Base-by-base conservation (phyloP, 2,113 vertebrate species). In the Mixornis gularis region DNA sequence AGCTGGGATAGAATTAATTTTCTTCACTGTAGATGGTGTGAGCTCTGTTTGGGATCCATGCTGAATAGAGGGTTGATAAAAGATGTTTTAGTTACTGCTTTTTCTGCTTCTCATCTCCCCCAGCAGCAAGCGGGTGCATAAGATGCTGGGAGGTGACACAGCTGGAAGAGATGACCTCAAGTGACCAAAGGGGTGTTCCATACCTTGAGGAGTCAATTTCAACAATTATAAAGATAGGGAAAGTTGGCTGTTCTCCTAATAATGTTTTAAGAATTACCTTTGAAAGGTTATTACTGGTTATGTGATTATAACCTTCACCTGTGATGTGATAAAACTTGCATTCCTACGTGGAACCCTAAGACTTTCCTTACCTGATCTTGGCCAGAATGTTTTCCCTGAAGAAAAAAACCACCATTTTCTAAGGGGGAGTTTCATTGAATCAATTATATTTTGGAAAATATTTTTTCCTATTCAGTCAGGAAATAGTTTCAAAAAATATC, bases 341-440 rank as follows among this genome's bases (percentile, higher is more conserved):
- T 41, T 69, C 12, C 17, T 17, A 1, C 34, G 19, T 51, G 32
- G 13, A 73, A 12, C 8, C 32, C 26, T 20, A 62, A 74, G 25
- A 49, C 59, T 63, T 66, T 73, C 8, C 11, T 83, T 77, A 7
- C 11, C 27, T 26, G 5, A 32, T 48, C 5, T 77, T 51, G 17
- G 46, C 8, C 5, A 43, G 19, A 64, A 51, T 24, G 3, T 30
- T 59, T 38, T 59, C 29, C 6, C 6, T 17, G 12, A 60, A 36
- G 26, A 9, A 29, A n/a, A 29, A 26, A 19, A 0, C 11, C 6
- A 17, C 10, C 1, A 1, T 8, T 71, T 82, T 51, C 27, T 43
- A 41, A 38, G 5, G 30, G 14, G 14, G 17, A 15, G 5, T 68
- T 82, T 52, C 5, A 13, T 8, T n/a, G 16, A 62, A 59, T 34